phyloP scores from a whole-genome alignment of 1,140 invertebrate genomes.

The Colletes gigas region DNA sequence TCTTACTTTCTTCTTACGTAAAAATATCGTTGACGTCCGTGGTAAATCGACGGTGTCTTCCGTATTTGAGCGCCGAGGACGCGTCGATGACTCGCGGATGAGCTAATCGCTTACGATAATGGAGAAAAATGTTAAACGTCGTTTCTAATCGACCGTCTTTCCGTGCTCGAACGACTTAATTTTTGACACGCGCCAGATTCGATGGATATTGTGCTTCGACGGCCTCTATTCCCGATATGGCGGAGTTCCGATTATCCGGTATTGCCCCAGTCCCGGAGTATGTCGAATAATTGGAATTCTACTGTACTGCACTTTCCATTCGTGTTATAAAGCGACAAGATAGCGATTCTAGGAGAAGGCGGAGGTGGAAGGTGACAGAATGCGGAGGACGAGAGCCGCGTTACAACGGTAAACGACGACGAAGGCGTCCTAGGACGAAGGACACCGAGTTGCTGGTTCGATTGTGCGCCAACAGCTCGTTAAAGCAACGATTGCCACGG shows the following conservation, averaged over 20 bases:
- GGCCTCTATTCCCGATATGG: not conserved
- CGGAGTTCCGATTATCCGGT: too few species aligned
- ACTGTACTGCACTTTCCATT: not conserved
- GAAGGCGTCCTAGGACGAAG: conserved; percentile 49
- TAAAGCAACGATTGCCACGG: conserved; percentile 30
- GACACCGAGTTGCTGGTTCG: conserved; percentile 43
- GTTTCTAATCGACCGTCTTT: too few species aligned
- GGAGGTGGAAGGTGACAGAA: conserved; percentile 32
- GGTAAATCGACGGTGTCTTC: conserved; percentile 13
- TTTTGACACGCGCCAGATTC: too few species aligned
- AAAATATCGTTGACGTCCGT: conserved; percentile 28
- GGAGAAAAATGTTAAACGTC: not conserved
- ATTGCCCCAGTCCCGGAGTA: too few species aligned
- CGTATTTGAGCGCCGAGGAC: not conserved
- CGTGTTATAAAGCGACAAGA: not conserved
- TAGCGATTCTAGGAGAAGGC: conserved; percentile 3
- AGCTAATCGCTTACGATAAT: conserved; percentile 14
- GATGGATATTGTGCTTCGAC: too few species aligned
- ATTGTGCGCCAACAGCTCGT: conserved; percentile 23
- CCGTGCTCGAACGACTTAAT: not conserved
- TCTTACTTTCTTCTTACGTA: conserved; percentile 58
- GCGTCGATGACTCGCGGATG: not conserved
- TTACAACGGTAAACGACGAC: conserved; percentile 58
- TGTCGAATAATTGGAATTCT: too few species aligned
- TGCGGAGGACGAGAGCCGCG: conserved; percentile 39